These are phyloP conservation scores for Hydroisotoma schaefferi DNA, from an alignment of 2,888 invertebrate genomes.

Conservation along the genomic window DNA sequence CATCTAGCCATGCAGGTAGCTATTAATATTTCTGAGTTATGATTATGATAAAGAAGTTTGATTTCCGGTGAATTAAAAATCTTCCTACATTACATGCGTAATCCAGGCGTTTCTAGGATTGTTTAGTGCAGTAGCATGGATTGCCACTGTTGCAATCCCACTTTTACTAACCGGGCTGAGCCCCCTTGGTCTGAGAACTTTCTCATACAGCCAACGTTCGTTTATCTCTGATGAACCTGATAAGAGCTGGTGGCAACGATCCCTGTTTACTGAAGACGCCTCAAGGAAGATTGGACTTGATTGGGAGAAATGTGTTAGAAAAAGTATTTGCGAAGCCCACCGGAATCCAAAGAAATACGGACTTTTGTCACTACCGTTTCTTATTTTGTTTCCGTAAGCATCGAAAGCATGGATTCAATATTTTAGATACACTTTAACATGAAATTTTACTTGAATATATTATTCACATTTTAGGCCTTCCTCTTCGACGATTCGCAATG, in stretches of 20 bases:
- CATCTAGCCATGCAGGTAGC: conserved; percentile 31
- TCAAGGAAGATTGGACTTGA: conserved; percentile 19
- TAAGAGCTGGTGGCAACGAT: conserved; percentile 15
- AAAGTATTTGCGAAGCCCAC: conserved; percentile 31
- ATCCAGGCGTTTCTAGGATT: conserved; percentile 28
- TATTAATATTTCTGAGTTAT: neutral
- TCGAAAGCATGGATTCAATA: neutral
- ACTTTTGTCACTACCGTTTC: conserved; percentile 12
- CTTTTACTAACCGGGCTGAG: conserved; percentile 6
- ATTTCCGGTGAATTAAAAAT: too few relatives aligned
- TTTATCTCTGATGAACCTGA: neutral
- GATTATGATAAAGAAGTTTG: neutral
- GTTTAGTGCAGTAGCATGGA: conserved; percentile 27
- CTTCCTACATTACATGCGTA: too few relatives aligned
- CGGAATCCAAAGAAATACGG: conserved; percentile 16
- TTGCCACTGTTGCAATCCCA: conserved; percentile 26
- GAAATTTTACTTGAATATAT: neutral
- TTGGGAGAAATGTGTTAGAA: conserved; percentile 22
- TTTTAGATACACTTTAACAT: neutral
- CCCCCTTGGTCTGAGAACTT: conserved; percentile 13
- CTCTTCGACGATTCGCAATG: too few relatives aligned
- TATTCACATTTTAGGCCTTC: too few relatives aligned
- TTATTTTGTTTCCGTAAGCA: conserved; percentile 26
- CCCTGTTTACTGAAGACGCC: conserved; percentile 8
- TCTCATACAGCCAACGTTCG: neutral